Evolutionary conservation across 1,140 invertebrate species (phyloP).

Genomic region (Hylaeus volcanicus): DNA sequence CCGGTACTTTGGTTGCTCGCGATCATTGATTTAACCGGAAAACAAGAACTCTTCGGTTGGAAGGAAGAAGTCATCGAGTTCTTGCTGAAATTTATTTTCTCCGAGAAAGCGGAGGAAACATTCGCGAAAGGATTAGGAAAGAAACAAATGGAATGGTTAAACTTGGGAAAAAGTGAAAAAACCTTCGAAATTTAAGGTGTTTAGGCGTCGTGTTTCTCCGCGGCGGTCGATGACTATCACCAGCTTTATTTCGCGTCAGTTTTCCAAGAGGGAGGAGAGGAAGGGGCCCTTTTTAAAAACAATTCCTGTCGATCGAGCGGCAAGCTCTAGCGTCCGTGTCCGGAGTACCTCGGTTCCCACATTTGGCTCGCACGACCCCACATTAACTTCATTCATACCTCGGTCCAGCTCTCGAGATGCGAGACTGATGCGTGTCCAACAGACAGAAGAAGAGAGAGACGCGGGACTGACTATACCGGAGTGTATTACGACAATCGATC

Average conservation of each 20-base stretch:
- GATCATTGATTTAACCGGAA: background rate
- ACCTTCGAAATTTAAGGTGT: too few relatives aligned
- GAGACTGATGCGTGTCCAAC: conserved; percentile 69
- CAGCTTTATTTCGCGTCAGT: conserved; percentile 33
- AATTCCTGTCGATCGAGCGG: conserved; percentile 24
- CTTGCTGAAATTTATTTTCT: background rate
- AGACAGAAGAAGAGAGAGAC: conserved; percentile 54
- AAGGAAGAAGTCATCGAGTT: too few relatives aligned
- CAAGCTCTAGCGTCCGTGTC: conserved; percentile 16
- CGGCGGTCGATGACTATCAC: conserved; percentile 28
- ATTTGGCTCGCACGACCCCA: conserved; percentile 68
- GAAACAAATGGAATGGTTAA: too few relatives aligned
- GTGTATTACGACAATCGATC: conserved; percentile 69
- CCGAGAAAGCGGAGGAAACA: too few relatives aligned
- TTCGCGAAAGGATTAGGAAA: too few relatives aligned
- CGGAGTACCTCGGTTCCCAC: conserved; percentile 59
- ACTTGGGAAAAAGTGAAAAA: too few relatives aligned
- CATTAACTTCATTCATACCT: conserved; percentile 67
- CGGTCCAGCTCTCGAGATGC: conserved; percentile 47
- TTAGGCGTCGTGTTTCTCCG: background rate
- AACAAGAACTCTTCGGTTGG: background rate
- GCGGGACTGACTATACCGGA: conserved; percentile 50
- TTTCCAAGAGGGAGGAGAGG: conserved; percentile 18
- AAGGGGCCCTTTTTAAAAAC: conserved; percentile 20
- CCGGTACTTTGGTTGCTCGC: background rate